Conservation (phyloP, 2,113 vertebrate genomes). For the Arothron firmamentum region DNA sequence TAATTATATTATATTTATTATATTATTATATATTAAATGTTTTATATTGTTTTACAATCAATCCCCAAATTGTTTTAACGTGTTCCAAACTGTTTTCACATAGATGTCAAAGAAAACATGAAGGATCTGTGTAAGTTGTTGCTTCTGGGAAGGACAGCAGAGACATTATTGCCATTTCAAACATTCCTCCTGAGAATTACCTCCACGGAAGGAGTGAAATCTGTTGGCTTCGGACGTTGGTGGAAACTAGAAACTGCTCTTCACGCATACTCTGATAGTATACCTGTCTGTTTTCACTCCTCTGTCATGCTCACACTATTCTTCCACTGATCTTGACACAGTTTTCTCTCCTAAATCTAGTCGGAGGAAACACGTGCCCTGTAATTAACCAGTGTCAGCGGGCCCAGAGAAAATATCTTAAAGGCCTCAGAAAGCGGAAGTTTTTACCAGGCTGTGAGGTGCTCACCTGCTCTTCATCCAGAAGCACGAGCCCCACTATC, state of each 20-base stretch:
- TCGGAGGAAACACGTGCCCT: slow-evolving; percentile 47
- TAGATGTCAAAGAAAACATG: not conserved
- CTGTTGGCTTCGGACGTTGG: slow-evolving; percentile 70
- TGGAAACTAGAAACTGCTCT: slow-evolving; percentile 62
- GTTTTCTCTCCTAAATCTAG: slow-evolving; percentile 40
- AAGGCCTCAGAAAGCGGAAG: slow-evolving; percentile 4
- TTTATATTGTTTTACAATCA: too few relatives aligned
- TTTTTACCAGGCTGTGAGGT: not conserved
- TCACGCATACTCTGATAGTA: not conserved
- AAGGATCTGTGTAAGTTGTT: slow-evolving; percentile 12
- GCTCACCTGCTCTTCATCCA: slow-evolving; percentile 86
- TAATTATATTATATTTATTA: too few relatives aligned
- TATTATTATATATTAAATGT: too few relatives aligned
- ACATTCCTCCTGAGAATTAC: slow-evolving; percentile 50
- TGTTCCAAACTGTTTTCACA: too few relatives aligned
- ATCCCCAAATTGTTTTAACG: too few relatives aligned
- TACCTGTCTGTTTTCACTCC: slow-evolving; percentile 1
- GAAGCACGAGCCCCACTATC: slow-evolving; percentile 84
- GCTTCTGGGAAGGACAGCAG: not conserved
- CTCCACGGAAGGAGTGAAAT: slow-evolving; percentile 59
- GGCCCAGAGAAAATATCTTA: slow-evolving; percentile 22
- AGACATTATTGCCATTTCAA: slow-evolving; percentile 38
- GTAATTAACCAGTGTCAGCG: slow-evolving; percentile 76
- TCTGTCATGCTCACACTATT: slow-evolving; percentile 1
- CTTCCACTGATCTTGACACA: slow-evolving; percentile 9